Base-by-base conservation (phyloP, 2,888 invertebrate genomes). In the Caenorhabditis sp. region DNA sequence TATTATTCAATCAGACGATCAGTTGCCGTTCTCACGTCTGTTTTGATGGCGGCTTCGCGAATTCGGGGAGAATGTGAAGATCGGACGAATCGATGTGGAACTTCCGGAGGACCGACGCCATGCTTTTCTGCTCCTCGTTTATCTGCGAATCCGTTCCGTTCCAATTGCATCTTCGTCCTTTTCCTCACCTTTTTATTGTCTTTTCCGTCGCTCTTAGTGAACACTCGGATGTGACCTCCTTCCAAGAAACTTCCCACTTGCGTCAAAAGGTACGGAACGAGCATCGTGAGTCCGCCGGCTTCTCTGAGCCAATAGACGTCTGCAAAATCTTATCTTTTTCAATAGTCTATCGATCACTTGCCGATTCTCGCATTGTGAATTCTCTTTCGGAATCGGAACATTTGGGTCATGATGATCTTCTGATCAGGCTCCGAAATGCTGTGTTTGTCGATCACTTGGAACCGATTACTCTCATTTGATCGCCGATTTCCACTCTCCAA, bases 291-390 rank as follows among this genome's bases (percentile, higher is more conserved):
- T 7, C 79, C 79, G 2, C 79, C 79, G 15, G 73, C 55, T 20
- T 76, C 79, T 5, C 73, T 66, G 1, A 79, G 58, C 79, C 79
- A 79, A 35, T 62, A 79, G 5, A 79, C 76, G 41, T 79, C 79
- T 79, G 62, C 17, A 65, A 66, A n/a, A n/a, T n/a, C n/a, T n/a
- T n/a, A 11, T 7, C 26, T 17, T 27, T 43, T 43, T 17, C 4
- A 13, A 3, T 3, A 3, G 9, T 30, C 15, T 17, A n/a, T 20
- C 1, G 24, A 32, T 20, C 11, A 43, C 46, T 43, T 24, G 66
- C 77, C 78, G 35, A 78, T 78, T 63, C 78, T 61, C 9, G 37
- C 78, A 26, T 68, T 66, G 11, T 27, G 22, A 17, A 78, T 37
- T 2, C 53, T 52, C 17, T 72, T 78, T 17, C 78, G 52, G 30